Conservation (phyloP, 2,888 invertebrate genomes). For the Ctena decussata region DNA sequence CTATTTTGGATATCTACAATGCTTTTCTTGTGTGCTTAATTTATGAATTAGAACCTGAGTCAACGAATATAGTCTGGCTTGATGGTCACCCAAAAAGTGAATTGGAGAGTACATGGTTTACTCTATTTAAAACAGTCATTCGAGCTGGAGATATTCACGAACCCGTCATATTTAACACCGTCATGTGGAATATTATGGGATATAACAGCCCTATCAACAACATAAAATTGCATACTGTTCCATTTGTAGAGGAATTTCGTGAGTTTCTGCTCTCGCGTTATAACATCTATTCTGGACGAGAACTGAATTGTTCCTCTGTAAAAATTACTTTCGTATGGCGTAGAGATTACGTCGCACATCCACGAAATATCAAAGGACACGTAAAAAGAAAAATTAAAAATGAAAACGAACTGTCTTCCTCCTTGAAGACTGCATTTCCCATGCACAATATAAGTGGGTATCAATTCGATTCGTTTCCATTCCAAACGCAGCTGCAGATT, state of each 20-base stretch:
- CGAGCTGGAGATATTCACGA: constrained; percentile 68
- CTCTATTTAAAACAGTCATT: constrained; percentile 75
- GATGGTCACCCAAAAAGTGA: constrained; percentile 82
- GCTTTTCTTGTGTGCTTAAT: constrained; percentile 72
- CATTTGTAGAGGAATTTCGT: constrained; percentile 79
- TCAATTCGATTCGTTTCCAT: constrained; percentile 79
- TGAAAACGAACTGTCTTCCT: constrained; percentile 78
- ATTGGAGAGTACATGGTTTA: constrained; percentile 79
- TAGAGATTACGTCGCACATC: constrained; percentile 84
- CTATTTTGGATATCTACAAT: constrained; percentile 80
- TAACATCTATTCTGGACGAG: constrained; percentile 26
- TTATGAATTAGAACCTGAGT: constrained; percentile 60
- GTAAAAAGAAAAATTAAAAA: constrained; percentile 83
- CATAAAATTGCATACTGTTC: constrained; percentile 64
- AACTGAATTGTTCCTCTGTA: constrained; percentile 74
- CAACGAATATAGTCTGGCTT: constrained; percentile 77
- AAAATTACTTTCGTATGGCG: constrained; percentile 82
- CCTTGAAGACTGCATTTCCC: constrained; percentile 58
- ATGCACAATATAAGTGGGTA: constrained; percentile 66
- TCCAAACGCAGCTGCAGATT: constrained; percentile 78
- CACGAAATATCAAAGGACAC: constrained; percentile 81
- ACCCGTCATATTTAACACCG: constrained; percentile 61
- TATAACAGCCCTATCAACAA: constrained; percentile 80
- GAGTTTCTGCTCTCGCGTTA: constrained; percentile 77
- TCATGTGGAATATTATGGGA: constrained; percentile 80